Base-by-base conservation (phyloP, 2,888 invertebrate genomes). In the Drosophila testacea region DNA sequence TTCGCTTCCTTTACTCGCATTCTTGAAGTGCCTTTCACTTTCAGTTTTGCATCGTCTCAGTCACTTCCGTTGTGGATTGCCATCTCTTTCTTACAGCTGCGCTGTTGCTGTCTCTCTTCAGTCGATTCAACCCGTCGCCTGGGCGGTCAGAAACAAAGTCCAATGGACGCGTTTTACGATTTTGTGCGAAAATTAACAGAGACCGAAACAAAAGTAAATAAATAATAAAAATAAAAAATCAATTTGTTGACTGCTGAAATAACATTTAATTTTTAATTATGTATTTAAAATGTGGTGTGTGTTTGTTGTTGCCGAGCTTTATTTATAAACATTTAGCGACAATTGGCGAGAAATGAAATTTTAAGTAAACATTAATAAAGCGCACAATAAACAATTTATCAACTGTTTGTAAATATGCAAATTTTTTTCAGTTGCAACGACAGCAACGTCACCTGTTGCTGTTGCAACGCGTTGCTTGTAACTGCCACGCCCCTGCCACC, bases 21-120 rank as follows among this genome's bases (percentile, higher is more conserved):
- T 60, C 84, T 73, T 61, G 38, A 13, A 50, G 61, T 63, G 63
- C 83, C 89, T 88, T 88, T 86, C 89, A 88, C 84, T 83, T 86
- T 83, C 89, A 57, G 68, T 61, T 71, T 67, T 60, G 16, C 41
- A 68, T 36, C 16, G 67, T 56, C 61, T 75, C 50, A 64, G 67
- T 39, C 38, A 74, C 73, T 62, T 68, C 36, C 67, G 70, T 3
- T 62, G 54, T 6, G 47, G 63, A 16, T 59, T 46, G 69, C 47
- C 28, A 6, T 59, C 2, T 65, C 55, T 47, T 22, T 55, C 54
- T 42, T 1, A 5, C 4, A 10, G 6, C 16, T 27, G 44, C 41
- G 47, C 41, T 77, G 55, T 6, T 47, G 76, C 48, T 41, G 42
- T 64, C 56, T 65, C 46, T 66, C 46, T 38, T 16, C 36, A 42